Base-by-base conservation (phyloP, 2,888 invertebrate genomes). In the Drosophila pegasa region DNA sequence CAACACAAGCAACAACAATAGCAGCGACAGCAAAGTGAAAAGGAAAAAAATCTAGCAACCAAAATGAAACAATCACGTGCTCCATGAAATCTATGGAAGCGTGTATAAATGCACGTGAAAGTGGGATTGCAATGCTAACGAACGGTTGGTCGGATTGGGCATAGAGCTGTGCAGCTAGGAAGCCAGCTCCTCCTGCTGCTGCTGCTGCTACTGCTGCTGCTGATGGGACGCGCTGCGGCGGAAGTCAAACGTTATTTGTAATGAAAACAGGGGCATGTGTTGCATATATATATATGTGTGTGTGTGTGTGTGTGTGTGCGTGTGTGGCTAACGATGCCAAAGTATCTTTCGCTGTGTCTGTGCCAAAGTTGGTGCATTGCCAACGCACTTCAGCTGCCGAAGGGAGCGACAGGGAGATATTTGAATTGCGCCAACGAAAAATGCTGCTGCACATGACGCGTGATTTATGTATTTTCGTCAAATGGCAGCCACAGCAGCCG, bases 231-330 rank as follows among this genome's bases (percentile, higher is more conserved):
- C 65, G 84, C 63, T 87, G 87, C 79, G 79, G 79, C 89, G 87
- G 89, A 85, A 85, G 85, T 88, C 89, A 88, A 85, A 85, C 85
- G 89, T 85, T 87, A 88, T 88, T 87, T 88, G 89, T 87, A 88
- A 85, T 87, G 85, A 85, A 85, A 85, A 85, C 86, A 88, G 89
- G 83, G 89, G 72, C 84, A 88, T 84, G 85, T 88, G 87, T 71
- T 80, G 74, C 66, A 70, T 70, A 57, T n/a, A n/a, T n/a, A n/a
- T n/a, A n/a, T n/a, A n/a, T 69, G 16, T 48, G n/a, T 54, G 38
- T 58, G 35, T 16, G 38, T 64, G 45, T 69, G 52, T 61, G 67
- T 69, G 16, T 48, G n/a, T 54, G 38, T 58, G 35, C 20, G 38
- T 64, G 45, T 69, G 52, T 61, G 67, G 57, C 73, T 80, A 77